Base-by-base conservation (phyloP, 2,113 vertebrate species). In the Chloebia gouldiae region DNA sequence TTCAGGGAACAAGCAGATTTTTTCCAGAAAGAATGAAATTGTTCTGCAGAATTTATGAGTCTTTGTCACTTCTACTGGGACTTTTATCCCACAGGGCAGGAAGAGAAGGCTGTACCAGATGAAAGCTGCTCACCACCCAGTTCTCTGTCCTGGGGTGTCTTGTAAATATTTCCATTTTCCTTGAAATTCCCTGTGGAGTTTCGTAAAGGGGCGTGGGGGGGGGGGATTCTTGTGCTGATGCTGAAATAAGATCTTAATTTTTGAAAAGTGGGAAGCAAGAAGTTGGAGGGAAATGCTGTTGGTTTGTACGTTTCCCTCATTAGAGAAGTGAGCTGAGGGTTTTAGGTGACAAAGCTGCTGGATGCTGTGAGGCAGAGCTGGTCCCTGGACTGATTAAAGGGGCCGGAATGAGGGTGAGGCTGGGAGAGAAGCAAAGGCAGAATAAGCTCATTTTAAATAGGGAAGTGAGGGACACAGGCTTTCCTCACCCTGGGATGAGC, bases 1-100 rank as follows among this genome's bases (percentile, higher is more conserved):
- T 92, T 72, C 73, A 53, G 77, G 56, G 57, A 92, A 88, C 65
- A 86, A 92, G 40, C 50, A 31, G 65, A 61, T 65, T 92, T 92
- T 88, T 87, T 90, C 94, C 86, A 96, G 94, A 95, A 95, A 76
- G 77, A 71, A 45, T 53, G 13, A 72, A 93, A 82, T 76, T 57
- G 40, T 84, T 87, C 93, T 31, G 70, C 61, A 79, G 86, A 53
- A 91, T 93, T 92, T 75, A 91, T 60, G 70, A 91, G 73, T 27
- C 81, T 96, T 49, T 91, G 83, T 86, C 86, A 60, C 66, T 95
- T 85, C 69, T 93, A 53, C 91, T 50, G 89, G 27, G 81, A 81
- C 89, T 95, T 95, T 40, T 28, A 81, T 86, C 72, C 95, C 88
- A 64, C 37, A 79, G 69, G 49, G 63, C 30, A 94, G 92, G 73